Conservation (phyloP, 2,797 vertebrate genomes). For the Alectoris magna region DNA sequence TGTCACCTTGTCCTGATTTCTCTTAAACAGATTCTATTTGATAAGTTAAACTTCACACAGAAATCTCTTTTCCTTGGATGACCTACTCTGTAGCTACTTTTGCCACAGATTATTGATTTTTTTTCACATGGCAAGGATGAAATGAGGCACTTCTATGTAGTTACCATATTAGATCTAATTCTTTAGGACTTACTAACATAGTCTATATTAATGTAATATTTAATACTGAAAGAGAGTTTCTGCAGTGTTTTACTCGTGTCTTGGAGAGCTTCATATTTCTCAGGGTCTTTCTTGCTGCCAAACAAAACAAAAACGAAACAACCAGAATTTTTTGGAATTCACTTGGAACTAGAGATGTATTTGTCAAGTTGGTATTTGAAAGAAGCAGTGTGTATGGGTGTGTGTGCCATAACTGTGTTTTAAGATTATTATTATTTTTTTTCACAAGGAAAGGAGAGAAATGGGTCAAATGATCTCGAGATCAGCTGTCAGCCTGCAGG, state of each 20-base stretch:
- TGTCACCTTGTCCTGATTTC: slow-evolving; percentile 25
- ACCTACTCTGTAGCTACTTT: not conserved
- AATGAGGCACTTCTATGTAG: not conserved
- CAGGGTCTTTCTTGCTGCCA: slow-evolving; percentile 50
- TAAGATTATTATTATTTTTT: not conserved
- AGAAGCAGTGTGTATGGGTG: not conserved
- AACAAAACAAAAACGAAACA: slow-evolving; percentile 31
- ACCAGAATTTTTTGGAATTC: not conserved
- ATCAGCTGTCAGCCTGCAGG: not conserved
- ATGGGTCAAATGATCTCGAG: not conserved
- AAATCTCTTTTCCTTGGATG: slow-evolving; percentile 39
- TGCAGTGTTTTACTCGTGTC: slow-evolving; percentile 70
- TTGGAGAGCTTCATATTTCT: slow-evolving; percentile 71
- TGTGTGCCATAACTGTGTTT: not conserved
- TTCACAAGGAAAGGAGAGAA: not conserved
- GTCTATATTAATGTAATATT: slow-evolving; percentile 44
- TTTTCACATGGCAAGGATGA: not conserved
- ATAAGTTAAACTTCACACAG: not conserved
- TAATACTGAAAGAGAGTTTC: slow-evolving; percentile 27
- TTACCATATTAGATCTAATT: slow-evolving; percentile 45
- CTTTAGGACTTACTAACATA: slow-evolving; percentile 18
- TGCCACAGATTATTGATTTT: slow-evolving; percentile 28
- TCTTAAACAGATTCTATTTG: slow-evolving; percentile 26
- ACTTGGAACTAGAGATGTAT: slow-evolving; percentile 28
- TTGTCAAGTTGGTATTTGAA: not conserved